Conservation (phyloP, 2,797 vertebrate species). For the Florisuga fusca region DNA sequence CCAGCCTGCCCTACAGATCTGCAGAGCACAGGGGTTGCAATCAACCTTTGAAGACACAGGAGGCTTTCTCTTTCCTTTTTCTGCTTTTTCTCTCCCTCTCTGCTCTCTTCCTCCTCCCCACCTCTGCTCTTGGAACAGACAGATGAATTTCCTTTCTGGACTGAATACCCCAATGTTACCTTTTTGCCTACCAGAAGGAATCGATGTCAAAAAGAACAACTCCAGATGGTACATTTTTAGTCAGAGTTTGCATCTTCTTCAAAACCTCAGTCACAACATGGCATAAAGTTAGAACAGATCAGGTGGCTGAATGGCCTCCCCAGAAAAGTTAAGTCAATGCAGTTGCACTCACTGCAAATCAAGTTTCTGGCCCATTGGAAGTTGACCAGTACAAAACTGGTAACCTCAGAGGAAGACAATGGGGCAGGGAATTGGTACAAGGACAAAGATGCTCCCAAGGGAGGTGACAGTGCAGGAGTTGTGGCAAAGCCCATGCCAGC, state of each 20-base stretch:
- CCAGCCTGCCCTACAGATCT: neutral
- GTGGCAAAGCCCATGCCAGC: neutral
- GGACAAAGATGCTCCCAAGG: neutral
- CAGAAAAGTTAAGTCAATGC: neutral
- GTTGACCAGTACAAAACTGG: neutral
- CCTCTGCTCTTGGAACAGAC: neutral
- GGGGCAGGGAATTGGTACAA: neutral
- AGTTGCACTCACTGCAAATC: neutral
- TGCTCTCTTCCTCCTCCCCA: no score
- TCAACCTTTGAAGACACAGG: neutral
- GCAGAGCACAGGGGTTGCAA: neutral
- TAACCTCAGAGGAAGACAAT: neutral
- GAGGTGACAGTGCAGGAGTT: rapidly evolving
- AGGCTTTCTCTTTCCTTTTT: no score
- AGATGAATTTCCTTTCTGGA: neutral
- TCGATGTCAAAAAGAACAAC: neutral
- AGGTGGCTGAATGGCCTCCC: neutral
- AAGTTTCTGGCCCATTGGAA: neutral
- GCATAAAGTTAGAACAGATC: neutral
- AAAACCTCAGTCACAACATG: neutral
- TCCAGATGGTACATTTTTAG: neutral
- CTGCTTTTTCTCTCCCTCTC: no score
- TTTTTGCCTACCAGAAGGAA: neutral
- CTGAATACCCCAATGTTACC: neutral
- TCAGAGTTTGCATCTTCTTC: neutral